Evolutionary conservation across 2,797 vertebrate genomes (phyloP), one percentile per base, ranked within the genome.

Genomic region (Lophius americanus): DNA sequence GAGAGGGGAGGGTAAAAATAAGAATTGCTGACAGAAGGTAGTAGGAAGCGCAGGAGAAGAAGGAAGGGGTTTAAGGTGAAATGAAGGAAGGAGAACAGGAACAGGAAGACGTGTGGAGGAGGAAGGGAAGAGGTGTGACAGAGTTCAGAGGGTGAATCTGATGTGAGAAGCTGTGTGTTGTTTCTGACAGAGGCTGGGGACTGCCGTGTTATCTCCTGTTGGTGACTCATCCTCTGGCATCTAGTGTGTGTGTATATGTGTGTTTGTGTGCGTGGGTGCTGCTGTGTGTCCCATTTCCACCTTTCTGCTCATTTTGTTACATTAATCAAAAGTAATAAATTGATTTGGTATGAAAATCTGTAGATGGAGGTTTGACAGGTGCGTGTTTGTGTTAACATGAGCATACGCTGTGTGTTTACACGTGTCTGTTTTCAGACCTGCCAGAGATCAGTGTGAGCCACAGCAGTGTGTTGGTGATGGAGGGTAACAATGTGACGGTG

Each of bases 361-460:
- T 75, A 41, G 58, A 83, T 64, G 74, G 49, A 32, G 14, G 33
- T 50, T 33, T 58, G 35, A 68, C 69, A 59, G 73, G 35, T 11
- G 5, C 35, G 3, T 6, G 8, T 1, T 37, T 6, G 14, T 44
- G 44, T 71, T 68, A 70, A 62, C 38, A 9, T 49, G 32, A 60
- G 11, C 39, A 14, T 54, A 38, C 9, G 1, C 49, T 50, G 38
- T 39, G 44, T 75, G 43, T 75, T 32, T 68, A 23, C 68, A 35
- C 54, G 53, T 65, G 51, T 70, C 64, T 76, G 12, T 65, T 64
- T 70, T 64, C 84, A 99, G 97, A 99, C 79, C 88, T 97, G 9
- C 98, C 97, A 0, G 97, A 98, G 91, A 98, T 99, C 92, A 98
- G 95, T 0, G 96, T 99, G 85, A 98, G 96, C 85, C 97, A 98